phyloP scores from a whole-genome alignment of 2,888 invertebrate genomes.

The Philonicus albiceps region DNA sequence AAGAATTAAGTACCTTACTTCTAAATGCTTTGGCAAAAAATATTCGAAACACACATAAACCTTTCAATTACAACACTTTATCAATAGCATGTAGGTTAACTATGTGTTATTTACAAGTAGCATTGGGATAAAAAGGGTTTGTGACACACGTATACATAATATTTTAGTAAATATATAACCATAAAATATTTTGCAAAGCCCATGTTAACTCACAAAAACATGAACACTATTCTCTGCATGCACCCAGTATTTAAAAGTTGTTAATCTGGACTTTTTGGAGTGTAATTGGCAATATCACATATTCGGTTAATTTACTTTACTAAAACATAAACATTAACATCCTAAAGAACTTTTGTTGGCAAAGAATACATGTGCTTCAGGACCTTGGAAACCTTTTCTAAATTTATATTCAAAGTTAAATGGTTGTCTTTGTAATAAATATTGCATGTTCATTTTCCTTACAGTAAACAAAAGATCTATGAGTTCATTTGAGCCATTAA shows the following conservation, averaged over 20 bases:
- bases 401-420: too few species aligned
- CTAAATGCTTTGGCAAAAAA: neutral
- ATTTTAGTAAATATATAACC: neutral
- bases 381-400: too few species aligned
- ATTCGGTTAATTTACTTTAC: neutral
- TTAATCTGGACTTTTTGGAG: neutral
- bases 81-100: neutral
- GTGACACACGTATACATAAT: neutral
- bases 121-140: neutral
- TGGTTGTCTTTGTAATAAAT: too few species aligned
- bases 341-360: neutral
- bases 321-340: neutral
- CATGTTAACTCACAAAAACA: neutral
- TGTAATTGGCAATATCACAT: neutral
- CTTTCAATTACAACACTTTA: neutral
- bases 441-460: too few species aligned
- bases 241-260: neutral
- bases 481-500: too few species aligned
- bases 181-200: neutral
- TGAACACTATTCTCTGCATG: neutral
- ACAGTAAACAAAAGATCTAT: too few species aligned
- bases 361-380: neutral
- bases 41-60: neutral
- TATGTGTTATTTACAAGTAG: neutral
- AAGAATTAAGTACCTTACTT: neutral